Evolutionary conservation across 2,113 vertebrate species (phyloP).

Genomic region (Neogale vison): DNA sequence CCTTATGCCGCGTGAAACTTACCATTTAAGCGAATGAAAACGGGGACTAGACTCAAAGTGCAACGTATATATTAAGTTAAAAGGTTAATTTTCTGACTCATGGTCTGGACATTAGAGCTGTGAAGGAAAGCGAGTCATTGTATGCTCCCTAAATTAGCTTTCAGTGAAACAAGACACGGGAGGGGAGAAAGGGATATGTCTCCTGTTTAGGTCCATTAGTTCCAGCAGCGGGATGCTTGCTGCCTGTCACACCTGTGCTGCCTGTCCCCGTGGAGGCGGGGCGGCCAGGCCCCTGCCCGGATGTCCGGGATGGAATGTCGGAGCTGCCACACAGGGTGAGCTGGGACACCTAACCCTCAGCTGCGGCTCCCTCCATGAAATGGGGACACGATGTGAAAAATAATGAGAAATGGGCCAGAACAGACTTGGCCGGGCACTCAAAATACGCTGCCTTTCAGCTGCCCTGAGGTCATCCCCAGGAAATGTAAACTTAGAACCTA

Average conservation of each 20-base stretch:
- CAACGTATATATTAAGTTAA: not conserved
- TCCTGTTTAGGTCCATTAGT: not conserved
- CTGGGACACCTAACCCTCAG: not conserved
- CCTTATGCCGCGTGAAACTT: not conserved
- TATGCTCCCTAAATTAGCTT: constrained; percentile 9
- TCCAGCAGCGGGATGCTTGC: not conserved
- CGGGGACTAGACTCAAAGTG: rapidly evolving
- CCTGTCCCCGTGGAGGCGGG: not conserved
- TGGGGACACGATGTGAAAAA: not conserved
- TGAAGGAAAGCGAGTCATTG: not conserved
- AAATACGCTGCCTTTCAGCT: not conserved
- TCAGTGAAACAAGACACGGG: not conserved
- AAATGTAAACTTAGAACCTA: not conserved
- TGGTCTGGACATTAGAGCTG: not conserved
- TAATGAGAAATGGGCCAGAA: not conserved
- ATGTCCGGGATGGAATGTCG: not conserved
- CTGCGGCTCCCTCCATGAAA: not conserved
- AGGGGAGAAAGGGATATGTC: not conserved
- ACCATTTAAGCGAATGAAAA: not conserved
- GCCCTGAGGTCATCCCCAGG: not conserved
- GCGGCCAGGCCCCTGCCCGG: not conserved
- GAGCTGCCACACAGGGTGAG: not conserved
- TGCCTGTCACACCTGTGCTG: rapidly evolving
- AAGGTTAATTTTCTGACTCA: constrained; percentile 49
- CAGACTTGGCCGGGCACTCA: not conserved